These are phyloP conservation scores for Oikopleura albicans DNA, from an alignment of 23 tunicate genomes.

Conservation along the genomic window DNA sequence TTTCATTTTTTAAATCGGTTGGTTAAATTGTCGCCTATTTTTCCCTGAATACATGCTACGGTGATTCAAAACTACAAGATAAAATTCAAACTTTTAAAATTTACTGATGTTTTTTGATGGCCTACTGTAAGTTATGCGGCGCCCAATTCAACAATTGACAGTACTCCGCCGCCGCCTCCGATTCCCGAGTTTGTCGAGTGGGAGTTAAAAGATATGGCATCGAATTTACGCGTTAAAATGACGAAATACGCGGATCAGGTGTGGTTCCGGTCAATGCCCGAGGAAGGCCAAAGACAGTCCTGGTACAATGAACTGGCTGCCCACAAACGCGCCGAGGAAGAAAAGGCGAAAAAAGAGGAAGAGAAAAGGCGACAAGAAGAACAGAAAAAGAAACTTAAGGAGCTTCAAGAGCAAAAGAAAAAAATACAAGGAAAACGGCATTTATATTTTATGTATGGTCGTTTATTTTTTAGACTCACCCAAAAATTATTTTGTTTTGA, in stretches of 20 bases:
- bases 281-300: neutral
- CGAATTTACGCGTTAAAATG: neutral
- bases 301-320: neutral
- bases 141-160: too few species aligned
- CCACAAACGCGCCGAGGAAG: neutral
- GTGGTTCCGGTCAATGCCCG: neutral
- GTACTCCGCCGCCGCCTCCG: neutral
- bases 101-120: too few species aligned
- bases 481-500: too few species aligned
- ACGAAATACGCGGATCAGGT: neutral
- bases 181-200: conserved; percentile 15
- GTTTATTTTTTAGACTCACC: too few species aligned
- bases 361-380: neutral
- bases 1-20: too few species aligned
- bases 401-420: neutral
- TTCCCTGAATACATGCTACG: too few species aligned
- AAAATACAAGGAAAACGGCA: neutral
- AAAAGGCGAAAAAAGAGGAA: neutral
- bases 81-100: too few species aligned
- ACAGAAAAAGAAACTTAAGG: neutral
- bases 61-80: too few species aligned
- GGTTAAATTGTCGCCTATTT: too few species aligned
- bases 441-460: neutral
- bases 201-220: neutral
- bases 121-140: too few species aligned